Percentiles rank a stretch among this genome's conserved stretches.
These are phyloP conservation scores for Tragulus kanchil DNA, from an alignment of 2,113 vertebrate species.

Conservation along the genomic window DNA sequence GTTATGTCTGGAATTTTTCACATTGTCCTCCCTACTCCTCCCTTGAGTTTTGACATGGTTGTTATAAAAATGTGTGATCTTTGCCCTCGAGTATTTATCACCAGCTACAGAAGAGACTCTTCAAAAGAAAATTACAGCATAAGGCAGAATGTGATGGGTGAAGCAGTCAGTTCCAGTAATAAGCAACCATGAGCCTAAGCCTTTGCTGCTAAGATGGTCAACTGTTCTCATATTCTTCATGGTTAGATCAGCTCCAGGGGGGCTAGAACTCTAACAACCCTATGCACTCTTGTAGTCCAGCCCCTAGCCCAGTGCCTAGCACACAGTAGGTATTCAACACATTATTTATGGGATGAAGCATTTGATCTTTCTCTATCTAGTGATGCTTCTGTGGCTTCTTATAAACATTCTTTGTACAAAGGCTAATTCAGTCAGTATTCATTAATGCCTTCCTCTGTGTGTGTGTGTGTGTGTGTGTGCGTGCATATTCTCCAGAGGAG, in stretches of 20 bases:
- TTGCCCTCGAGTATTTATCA: not conserved
- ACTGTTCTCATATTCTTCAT: not conserved
- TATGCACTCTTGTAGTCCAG: not conserved
- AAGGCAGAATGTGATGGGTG: not conserved
- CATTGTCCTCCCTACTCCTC: not conserved
- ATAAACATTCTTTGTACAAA: not conserved
- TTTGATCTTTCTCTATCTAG: not conserved
- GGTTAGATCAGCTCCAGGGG: not conserved
- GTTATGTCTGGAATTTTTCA: conserved; percentile 52
- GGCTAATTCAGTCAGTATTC: not conserved
- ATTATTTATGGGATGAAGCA: not conserved
- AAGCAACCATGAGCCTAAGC: not conserved
- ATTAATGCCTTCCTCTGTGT: not conserved
- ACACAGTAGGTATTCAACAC: not conserved
- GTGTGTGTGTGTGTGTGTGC: not conserved
- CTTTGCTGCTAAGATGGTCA: not conserved
- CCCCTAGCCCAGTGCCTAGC: not conserved
- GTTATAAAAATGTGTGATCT: conserved; percentile 42
- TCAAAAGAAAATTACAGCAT: not conserved
- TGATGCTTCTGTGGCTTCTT: conserved; percentile 14
- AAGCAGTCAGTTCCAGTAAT: not conserved
- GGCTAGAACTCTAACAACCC: not conserved
- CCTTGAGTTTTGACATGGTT: conserved; percentile 5
- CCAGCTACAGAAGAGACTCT: not conserved
- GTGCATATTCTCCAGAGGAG: not conserved